Evolutionary conservation across 92 coral and sea anemone genomes (phyloP), one percentile per base, ranked within the genome.

Genomic region (Parazoanthus swiftii): DNA sequence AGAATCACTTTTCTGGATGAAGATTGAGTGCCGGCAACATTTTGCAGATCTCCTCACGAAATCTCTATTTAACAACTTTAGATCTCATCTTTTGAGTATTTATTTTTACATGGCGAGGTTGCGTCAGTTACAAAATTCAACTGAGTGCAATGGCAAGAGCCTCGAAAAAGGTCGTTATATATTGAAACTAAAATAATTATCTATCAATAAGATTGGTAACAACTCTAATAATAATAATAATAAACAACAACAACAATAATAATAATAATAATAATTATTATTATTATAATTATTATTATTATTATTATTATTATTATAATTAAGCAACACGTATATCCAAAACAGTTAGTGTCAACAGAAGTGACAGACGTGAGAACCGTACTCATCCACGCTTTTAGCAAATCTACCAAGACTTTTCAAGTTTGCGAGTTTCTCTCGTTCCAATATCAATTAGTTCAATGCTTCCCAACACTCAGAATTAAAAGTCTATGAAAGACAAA

Each of bases 1-100:
- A 76, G 87, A 33, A 84, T 84, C 63, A 84, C 87, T 25, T 84
- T 84, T 54, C 87, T 84, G 68, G 87, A 84, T 84, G 87, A 84
- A 84, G 87, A 84, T 36, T 84, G 48, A 84, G 68, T 43, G 13
- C 65, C 35, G 29, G 26, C 14, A 50, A 36, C 68, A 68, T n/a
- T 70, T 84, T 48, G 9, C 29, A n/a, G 46, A 70, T 43, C 33
- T 82, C 38, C 14, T 25, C 23, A 72, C 23, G 44, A 35, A 26
- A 26, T 74, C 63, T 50, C 76, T 66, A 84, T 84, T 84, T 84
- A 84, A 84, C 87, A 71, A 38, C 77, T 84, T 33, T 36, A 46
- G 66, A 71, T 72, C 15, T 68, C 35, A 42, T 71, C 79, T 35
- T 84, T 84, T 15, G 29, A 42, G 26, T 84, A 84, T 84, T 84